Percentiles rank a stretch among this genome's conserved stretches.
Evolutionary conservation across 2,113 vertebrate species (phyloP).

Genomic region (Indri indri): DNA sequence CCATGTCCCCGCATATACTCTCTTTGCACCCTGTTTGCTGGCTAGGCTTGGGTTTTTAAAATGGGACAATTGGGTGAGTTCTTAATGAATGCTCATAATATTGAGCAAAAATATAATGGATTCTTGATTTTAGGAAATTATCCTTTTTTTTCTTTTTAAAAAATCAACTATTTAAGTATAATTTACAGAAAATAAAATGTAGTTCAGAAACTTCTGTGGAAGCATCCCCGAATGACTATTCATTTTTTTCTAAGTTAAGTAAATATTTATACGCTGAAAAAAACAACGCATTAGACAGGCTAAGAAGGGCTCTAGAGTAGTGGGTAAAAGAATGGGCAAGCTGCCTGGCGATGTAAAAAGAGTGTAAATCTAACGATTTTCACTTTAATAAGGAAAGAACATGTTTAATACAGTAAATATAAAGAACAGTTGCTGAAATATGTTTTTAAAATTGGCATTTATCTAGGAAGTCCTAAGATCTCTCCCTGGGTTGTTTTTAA

Average conservation of each 20-base stretch:
- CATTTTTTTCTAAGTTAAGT: background rate
- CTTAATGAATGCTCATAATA: background rate
- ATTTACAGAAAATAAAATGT: background rate
- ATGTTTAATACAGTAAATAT: background rate
- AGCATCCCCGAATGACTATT: background rate
- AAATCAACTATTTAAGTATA: background rate
- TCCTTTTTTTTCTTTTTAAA: background rate
- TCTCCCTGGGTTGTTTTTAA: background rate
- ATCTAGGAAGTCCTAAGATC: background rate
- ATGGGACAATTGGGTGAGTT: background rate
- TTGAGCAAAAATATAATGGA: background rate
- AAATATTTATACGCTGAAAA: background rate
- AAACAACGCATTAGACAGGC: background rate
- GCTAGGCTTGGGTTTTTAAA: background rate
- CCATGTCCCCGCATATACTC: accelerated
- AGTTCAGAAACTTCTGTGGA: background rate
- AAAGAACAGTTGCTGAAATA: background rate
- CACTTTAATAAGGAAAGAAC: background rate
- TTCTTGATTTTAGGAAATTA: background rate
- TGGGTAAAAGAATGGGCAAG: background rate
- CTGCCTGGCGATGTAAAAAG: background rate
- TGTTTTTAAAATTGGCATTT: background rate
- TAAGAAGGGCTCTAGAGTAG: background rate
- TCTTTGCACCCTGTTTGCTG: background rate
- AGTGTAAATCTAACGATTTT: background rate